These are phyloP conservation scores for Thunnus thynnus DNA, from an alignment of 2,113 vertebrate genomes.

Conservation along the genomic window DNA sequence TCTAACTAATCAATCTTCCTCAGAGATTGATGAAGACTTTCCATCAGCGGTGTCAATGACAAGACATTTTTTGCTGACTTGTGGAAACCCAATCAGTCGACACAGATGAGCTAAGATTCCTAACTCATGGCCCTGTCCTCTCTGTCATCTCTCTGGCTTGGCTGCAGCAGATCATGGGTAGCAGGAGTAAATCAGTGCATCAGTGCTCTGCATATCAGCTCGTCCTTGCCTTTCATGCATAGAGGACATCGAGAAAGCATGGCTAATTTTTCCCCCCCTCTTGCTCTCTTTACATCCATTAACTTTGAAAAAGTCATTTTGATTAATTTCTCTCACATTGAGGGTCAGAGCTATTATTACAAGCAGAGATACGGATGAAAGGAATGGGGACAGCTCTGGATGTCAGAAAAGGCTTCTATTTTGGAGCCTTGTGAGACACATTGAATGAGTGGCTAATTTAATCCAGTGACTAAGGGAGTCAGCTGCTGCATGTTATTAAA, in stretches of 20 bases:
- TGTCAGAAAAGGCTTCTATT: constrained; percentile 59
- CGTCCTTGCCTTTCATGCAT: constrained; percentile 67
- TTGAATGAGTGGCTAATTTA: constrained; percentile 56
- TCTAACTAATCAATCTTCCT: not conserved
- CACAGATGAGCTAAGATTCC: constrained; percentile 57
- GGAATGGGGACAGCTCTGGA: constrained; percentile 64
- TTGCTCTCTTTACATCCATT: constrained; percentile 73
- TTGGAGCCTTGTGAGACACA: constrained; percentile 30
- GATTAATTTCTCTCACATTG: constrained; percentile 70
- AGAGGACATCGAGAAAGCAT: constrained; percentile 66
- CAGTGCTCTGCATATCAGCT: constrained; percentile 42
- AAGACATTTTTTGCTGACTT: not conserved
- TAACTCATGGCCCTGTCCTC: constrained; percentile 60
- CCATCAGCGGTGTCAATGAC: not conserved
- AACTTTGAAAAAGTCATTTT: constrained; percentile 73
- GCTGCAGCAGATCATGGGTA: constrained; percentile 48
- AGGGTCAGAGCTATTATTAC: constrained; percentile 79
- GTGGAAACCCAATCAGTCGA: constrained; percentile 24
- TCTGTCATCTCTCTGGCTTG: constrained; percentile 50
- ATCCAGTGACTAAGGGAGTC: constrained; percentile 29
- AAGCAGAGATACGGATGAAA: constrained; percentile 57
- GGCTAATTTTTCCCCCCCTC: constrained; percentile 21
- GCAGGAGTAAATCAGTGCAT: constrained; percentile 31
- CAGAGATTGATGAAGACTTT: not conserved
- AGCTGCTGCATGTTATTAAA: constrained; percentile 35